These are phyloP conservation scores for Cacoxenus indagator DNA, from an alignment of 2,888 invertebrate genomes.

Conservation along the genomic window DNA sequence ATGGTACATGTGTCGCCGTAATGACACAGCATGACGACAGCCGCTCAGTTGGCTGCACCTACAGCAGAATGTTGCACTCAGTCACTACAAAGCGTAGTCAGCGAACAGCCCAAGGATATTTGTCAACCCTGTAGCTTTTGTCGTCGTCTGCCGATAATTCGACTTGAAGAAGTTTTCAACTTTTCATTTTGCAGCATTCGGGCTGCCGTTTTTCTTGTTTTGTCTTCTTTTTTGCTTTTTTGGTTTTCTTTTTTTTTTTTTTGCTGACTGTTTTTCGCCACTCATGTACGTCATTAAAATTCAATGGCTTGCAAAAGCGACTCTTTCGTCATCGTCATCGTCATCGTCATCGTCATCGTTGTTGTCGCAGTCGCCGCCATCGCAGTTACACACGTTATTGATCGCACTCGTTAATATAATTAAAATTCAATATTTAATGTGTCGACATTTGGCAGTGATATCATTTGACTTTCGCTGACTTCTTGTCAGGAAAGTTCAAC, in stretches of 20 bases:
- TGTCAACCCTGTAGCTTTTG: background rate
- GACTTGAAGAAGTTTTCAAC: background rate
- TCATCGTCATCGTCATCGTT: too few species aligned
- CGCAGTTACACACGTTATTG: slow-evolving; percentile 16
- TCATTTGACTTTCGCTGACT: background rate
- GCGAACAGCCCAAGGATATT: background rate
- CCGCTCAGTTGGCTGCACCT: background rate
- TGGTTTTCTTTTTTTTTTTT: background rate
- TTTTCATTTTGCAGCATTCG: background rate
- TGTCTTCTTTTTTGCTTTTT: background rate
- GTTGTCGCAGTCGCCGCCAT: too few species aligned
- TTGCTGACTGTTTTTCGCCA: background rate
- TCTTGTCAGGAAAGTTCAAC: background rate
- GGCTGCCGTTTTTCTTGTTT: background rate
- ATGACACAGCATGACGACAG: background rate
- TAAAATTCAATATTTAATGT: slow-evolving; percentile 18
- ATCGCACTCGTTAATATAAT: slow-evolving; percentile 18
- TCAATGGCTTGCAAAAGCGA: slow-evolving; percentile 14
- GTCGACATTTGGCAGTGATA: background rate
- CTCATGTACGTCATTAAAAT: slow-evolving; percentile 9
- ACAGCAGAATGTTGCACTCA: background rate
- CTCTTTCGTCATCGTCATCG: background rate
- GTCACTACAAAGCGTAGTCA: background rate
- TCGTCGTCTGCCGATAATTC: background rate
- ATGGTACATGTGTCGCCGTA: background rate